Conservation (phyloP, 2,888 invertebrate genomes). For the Brassicogethes aeneus region DNA sequence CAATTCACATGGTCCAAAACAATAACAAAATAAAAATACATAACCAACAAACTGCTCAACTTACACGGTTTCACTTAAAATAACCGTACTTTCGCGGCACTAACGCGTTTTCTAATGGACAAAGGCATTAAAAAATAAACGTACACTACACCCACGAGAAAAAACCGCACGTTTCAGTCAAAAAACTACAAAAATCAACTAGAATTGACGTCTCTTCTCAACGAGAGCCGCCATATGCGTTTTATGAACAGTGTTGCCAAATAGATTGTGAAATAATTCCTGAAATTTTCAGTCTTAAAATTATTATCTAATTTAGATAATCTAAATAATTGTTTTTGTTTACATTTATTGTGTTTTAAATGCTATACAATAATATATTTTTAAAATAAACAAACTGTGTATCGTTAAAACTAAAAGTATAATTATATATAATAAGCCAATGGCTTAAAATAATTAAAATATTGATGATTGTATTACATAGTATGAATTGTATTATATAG, state of each 20-base stretch:
- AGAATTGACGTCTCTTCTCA: background rate
- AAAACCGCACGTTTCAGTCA: background rate
- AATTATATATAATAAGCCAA: too few species aligned
- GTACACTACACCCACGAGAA: background rate
- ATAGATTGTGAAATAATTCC: background rate
- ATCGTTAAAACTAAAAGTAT: too few species aligned
- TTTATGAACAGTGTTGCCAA: too few species aligned
- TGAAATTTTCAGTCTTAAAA: too few species aligned
- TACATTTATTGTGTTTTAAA: too few species aligned
- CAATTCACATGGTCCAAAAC: background rate
- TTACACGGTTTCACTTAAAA: background rate
- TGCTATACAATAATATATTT: too few species aligned
- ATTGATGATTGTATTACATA: too few species aligned
- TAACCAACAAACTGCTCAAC: background rate
- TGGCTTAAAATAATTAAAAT: too few species aligned
- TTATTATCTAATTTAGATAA: too few species aligned
- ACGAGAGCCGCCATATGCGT: background rate
- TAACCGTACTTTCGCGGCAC: background rate
- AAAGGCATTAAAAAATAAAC: background rate
- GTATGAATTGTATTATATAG: too few species aligned
- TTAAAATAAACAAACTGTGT: too few species aligned
- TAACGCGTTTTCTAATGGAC: background rate
- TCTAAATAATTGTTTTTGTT: too few species aligned
- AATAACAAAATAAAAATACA: background rate
- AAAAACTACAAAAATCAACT: background rate